Percentiles rank a stretch among this genome's conserved stretches.
Conservation (phyloP, 23 tunicate genomes). For the Clavelina lepadiformis region DNA sequence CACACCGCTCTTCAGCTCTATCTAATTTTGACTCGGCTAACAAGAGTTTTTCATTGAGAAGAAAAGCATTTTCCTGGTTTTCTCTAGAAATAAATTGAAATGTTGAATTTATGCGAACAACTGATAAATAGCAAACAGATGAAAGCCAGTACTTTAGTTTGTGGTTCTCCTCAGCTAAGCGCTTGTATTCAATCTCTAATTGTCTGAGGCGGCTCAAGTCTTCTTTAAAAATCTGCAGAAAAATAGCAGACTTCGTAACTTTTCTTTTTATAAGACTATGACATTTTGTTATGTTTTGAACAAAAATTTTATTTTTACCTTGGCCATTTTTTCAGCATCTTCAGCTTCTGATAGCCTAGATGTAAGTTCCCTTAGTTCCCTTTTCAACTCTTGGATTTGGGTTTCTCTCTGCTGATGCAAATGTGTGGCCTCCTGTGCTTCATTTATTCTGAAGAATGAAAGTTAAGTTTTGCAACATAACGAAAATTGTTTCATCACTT, state of each 20-base stretch:
- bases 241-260: neutral
- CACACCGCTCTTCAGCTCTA: constrained; percentile 23
- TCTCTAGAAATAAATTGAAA: constrained; percentile 16
- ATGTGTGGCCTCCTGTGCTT: neutral
- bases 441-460: constrained; percentile 4
- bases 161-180: constrained; percentile 5
- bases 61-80: constrained; percentile 39
- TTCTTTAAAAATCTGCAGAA: constrained; percentile 26
- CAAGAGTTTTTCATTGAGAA: constrained; percentile 55
- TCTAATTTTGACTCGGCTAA: constrained; percentile 33
- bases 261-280: neutral
- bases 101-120: neutral
- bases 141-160: neutral
- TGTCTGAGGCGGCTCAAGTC: constrained; percentile 39
- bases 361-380: neutral
- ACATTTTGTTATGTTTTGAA: neutral
- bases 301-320: neutral
- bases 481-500: neutral
- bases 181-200: constrained; percentile 10
- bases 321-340: constrained; percentile 16
- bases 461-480: too few species aligned
- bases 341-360: constrained; percentile 3
- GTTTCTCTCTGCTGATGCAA: neutral
- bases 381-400: constrained; percentile 2
- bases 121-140: neutral